Evolutionary conservation across 1,140 invertebrate species (phyloP).

Genomic region (Neelides sp.): DNA sequence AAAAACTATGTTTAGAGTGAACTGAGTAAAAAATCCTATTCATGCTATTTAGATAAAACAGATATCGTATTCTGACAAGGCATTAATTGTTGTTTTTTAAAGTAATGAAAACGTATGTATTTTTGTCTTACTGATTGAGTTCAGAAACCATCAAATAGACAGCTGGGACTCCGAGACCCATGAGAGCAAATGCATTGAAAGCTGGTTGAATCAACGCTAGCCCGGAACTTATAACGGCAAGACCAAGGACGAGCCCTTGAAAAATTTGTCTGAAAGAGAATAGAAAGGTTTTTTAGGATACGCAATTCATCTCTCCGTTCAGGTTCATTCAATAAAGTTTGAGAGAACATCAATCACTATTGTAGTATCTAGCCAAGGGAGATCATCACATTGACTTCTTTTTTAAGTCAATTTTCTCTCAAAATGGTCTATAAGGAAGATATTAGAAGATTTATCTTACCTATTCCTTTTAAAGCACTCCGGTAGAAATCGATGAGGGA

Average conservation of each 20-base stretch:
- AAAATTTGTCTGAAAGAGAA: conserved; percentile 15
- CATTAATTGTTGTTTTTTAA: neutral
- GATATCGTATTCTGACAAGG: too few species aligned
- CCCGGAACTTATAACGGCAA: conserved; percentile 49
- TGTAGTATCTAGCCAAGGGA: too few species aligned
- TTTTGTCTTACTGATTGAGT: conserved; percentile 35
- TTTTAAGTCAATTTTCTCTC: neutral
- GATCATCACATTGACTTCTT: conserved; percentile 42
- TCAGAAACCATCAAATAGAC: conserved; percentile 51
- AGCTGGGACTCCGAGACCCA: conserved; percentile 56
- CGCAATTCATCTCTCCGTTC: too few species aligned
- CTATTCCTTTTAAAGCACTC: conserved; percentile 49
- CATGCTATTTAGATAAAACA: too few species aligned
- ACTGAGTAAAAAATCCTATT: too few species aligned
- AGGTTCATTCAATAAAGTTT: too few species aligned
- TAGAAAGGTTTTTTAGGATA: too few species aligned
- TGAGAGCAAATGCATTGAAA: conserved; percentile 63
- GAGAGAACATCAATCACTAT: too few species aligned
- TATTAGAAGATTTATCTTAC: too few species aligned
- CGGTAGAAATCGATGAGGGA: conserved; percentile 55
- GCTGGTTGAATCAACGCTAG: conserved; percentile 57
- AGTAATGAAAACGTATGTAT: neutral
- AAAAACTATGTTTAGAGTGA: too few species aligned
- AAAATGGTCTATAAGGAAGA: neutral
- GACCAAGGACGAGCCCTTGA: conserved; percentile 21